Base-by-base conservation (phyloP, 2,888 invertebrate genomes). In the Osmoderma eremita region DNA sequence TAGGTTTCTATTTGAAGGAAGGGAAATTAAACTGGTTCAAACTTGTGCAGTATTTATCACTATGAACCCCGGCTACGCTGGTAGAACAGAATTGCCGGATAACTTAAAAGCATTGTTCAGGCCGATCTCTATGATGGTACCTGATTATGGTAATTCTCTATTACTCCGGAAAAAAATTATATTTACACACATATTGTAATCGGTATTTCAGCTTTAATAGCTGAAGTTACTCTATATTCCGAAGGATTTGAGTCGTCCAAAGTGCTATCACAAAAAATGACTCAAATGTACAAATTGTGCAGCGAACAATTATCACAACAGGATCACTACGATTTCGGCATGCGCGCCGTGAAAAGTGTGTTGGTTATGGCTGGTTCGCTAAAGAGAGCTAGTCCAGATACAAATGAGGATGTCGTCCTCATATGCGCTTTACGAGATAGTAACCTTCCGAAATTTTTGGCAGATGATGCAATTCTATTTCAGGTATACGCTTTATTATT, bases 321-420 rank as follows among this genome's bases (percentile, higher is more conserved):
- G 78, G 92, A 95, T 78, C 95, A 96, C 77, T 96, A 96, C 77
- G 95, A 96, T 81, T 95, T 95, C 76, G 93, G 93, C 39, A 95
- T 96, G 95, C 86, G 97, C 70, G 96, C 97, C 0, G 95, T 97
- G 0, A 97, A 97, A 78, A 95, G 92, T 77, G 95, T 96, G 1
- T 83, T 96, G 75, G 94, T 95, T 1, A 95, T 95, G 95, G 96
- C 96, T 0, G 96, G 96, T 0, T 89, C 92, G 0, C 80, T 96
- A 12, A 96, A 96, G 79, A 86, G 95, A 58, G 91, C 92, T 12
- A 90, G 91, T 75, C 95, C 94, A 0, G 91, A 94, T 78, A 91
- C 92, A 76, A 88, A 86, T 50, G 96, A 96, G 80, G 93, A 95
- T 76, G 90, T 90, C 65, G 93, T 93, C 0, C 81, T 96, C 12